Base-by-base conservation (phyloP, 2,797 vertebrate species). In the Ispidina picta region DNA sequence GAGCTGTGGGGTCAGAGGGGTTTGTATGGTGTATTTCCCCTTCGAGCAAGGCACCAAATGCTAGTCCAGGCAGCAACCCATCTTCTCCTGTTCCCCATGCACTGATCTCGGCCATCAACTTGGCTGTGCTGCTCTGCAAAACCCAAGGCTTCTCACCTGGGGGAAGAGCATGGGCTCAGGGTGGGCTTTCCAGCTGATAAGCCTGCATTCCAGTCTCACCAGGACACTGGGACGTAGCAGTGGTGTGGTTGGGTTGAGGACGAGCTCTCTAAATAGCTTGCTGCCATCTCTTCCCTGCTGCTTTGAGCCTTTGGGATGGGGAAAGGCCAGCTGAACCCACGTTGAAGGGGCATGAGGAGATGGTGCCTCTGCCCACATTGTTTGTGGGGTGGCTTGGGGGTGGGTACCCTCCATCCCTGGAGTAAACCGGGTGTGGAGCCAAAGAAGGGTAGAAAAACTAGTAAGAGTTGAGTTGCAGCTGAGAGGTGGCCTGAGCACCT, bases 111-210 rank as follows among this genome's bases (percentile, higher is more conserved):
- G 13, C 33, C 6, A 0, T 3, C 5, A 10, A 1, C 39, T 3
- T 1, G 0, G 12, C 15, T 54, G 28, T 55, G 22, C 17, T 59
- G 15, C 29, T 44, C 13, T 12, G 31, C 6, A 18, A 72, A 64
- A 64, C 0, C 2, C 5, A 7, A 21, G 16, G 3, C 3, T 52
- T 80, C 63, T 35, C 12, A 1, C 18, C 5, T 9, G 0, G 4
- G 18, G 6, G 5, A 8, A 43, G 29, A 51, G 12, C 0, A 0
- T 2, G 23, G 62, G 15, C 54, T 33, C 15, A 12, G 13, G 8
- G 18, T 76, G 64, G 12, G 9, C 7, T 80, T 49, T n/a, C 44
- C 28, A 28, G 49, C 21, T 22, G 41, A 22, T 6, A n/a, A 17
- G 1, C 13, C 46, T 55, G 23, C 23, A 25, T 11, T 39, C 73